Evolutionary conservation across 2,888 invertebrate species (phyloP), one percentile per base, ranked within the genome.

Genomic region (Homarus gammarus): DNA sequence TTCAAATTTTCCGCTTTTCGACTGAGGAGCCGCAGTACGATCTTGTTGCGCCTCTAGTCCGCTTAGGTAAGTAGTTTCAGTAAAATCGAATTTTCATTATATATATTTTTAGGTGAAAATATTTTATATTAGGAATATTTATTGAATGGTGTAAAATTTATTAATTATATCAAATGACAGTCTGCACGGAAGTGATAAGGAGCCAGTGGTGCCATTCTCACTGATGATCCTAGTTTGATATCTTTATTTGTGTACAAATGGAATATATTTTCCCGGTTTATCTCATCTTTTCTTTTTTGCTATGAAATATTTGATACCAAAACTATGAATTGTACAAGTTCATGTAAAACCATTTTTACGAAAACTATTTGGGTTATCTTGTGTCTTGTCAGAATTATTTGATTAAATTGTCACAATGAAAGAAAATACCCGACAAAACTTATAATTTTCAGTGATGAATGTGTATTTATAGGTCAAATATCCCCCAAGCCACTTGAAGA

Each of bases 1-100:
- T 78, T 78, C 36, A 78, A 78, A 56, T 56, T 56, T 78, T 31
- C 56, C 78, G 78, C 78, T 56, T 64, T 27, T 64, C 22, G 2
- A 3, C 27, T 64, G 64, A 64, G 3, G n/a, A 56, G 40, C 78
- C 56, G 78, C 40, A 78, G 78, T 33, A 78, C 78, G 56, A 15
- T 15, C 10, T 33, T 78, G 6, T 27, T n/a, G 73, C 73, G 40
- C n/a, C 73, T 36, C 6, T 73, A 38, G 73, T 40, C 73, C 36
- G 40, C 40, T 10, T 31, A 10, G 73, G 38, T 38, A 73, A 73
- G 73, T 73, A 73, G 73, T 73, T 31, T 40, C 73, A 38, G n/a
- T 36, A n/a, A 40, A 10, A 73, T 38, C 27, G n/a, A 6, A 64
- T 64, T 64, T 27, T 64, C 64, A 5, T 64, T 27, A 5, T 64